Conservation (phyloP, 2,113 vertebrate genomes). For the Halcyon malimbica region DNA sequence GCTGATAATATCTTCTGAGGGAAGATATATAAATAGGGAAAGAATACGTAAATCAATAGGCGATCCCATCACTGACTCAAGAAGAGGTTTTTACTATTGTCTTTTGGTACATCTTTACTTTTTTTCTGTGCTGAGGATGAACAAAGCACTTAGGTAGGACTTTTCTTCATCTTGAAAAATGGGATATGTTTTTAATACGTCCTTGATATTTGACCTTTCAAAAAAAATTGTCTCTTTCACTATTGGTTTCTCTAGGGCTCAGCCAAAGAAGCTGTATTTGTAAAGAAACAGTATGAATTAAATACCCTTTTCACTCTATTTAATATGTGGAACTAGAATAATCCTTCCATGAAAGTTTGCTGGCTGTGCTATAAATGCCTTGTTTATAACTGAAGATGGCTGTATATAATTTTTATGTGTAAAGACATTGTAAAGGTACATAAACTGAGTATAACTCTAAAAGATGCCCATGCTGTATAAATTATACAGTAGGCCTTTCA, state of each 20-base stretch:
- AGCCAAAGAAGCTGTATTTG: background rate
- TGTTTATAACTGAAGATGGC: background rate
- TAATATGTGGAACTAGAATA: background rate
- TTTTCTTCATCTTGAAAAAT: background rate
- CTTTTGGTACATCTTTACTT: background rate
- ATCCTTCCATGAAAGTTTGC: background rate
- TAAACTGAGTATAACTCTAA: constrained; percentile 23
- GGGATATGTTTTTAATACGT: background rate
- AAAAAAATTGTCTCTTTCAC: background rate
- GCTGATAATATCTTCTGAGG: background rate
- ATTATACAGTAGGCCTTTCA: background rate
- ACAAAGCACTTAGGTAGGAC: background rate
- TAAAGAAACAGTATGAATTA: background rate
- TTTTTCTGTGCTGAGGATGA: background rate
- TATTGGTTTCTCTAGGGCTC: background rate
- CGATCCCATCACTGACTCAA: background rate
- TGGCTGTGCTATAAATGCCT: background rate
- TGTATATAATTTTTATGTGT: constrained; percentile 21
- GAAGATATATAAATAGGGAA: background rate
- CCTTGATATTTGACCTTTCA: background rate
- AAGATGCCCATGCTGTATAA: background rate
- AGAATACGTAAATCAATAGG: background rate
- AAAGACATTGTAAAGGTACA: constrained; percentile 2
- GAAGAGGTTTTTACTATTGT: background rate
- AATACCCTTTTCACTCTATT: background rate